These are phyloP conservation scores for Sanderia malayensis DNA, from an alignment of 30 jellyfish, hydroid and myxozoan genomes.

Conservation along the genomic window DNA sequence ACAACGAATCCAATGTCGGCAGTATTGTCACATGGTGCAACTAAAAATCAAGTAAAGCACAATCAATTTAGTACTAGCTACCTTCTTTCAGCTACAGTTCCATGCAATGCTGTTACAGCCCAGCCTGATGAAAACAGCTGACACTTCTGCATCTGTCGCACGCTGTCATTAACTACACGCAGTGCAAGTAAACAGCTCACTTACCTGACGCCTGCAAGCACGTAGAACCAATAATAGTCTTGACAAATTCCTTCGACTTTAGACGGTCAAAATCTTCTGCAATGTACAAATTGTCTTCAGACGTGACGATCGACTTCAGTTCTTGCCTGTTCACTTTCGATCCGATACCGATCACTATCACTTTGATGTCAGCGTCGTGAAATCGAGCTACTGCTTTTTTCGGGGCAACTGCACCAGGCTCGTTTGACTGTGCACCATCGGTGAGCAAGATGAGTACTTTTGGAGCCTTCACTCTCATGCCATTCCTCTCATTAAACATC, in stretches of 20 bases:
- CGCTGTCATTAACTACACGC: too few relatives aligned
- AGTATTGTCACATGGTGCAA: constrained; percentile 21
- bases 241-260: constrained; percentile 27
- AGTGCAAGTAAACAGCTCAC: background rate
- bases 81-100: too few relatives aligned
- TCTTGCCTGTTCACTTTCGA: constrained; percentile 24
- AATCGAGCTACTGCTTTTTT: constrained; percentile 21
- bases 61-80: too few relatives aligned
- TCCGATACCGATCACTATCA: constrained; percentile 64
- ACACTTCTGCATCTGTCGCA: too few relatives aligned
- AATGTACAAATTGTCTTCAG: constrained; percentile 19
- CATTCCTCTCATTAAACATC: constrained; percentile 39
- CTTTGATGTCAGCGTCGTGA: constrained; percentile 66
- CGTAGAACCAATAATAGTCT: constrained; percentile 28
- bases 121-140: too few relatives aligned
- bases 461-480: constrained; percentile 49
- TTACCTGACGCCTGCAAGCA: constrained; percentile 37
- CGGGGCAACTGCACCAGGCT: constrained; percentile 43
- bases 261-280: constrained; percentile 61
- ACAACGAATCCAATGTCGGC: constrained; percentile 65
- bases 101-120: too few relatives aligned
- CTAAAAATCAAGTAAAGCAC: background rate
- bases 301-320: constrained; percentile 23
- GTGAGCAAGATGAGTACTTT: constrained; percentile 49
- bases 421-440: constrained; percentile 61